Evolutionary conservation across 2,113 vertebrate genomes (phyloP).

Genomic region (Gasterosteus aculeatus): DNA sequence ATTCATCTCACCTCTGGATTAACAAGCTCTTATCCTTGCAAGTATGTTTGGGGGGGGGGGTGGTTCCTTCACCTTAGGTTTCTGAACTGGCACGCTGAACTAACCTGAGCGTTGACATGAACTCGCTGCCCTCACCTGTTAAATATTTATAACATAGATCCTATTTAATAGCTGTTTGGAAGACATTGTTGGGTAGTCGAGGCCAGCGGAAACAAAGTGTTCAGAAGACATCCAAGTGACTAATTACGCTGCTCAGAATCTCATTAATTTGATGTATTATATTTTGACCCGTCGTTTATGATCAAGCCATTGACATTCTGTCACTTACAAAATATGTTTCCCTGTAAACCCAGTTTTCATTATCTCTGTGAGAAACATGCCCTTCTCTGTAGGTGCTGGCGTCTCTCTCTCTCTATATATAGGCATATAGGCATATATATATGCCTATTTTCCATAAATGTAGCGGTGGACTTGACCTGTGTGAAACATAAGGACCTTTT

Average conservation of each 20-base stretch:
- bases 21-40: conserved; percentile 70
- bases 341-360: not conserved
- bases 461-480: not conserved
- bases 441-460: not conserved
- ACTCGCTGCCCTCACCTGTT: conserved; percentile 49
- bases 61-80: conserved; percentile 40
- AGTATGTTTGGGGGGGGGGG: conserved; percentile 56
- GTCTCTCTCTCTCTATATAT: not conserved
- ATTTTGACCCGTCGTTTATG: conserved; percentile 6
- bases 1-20: conserved; percentile 78
- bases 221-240: conserved; percentile 47
- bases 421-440: not conserved
- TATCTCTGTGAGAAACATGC: not conserved
- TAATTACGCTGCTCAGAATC: conserved; percentile 40
- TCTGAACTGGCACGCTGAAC: conserved; percentile 24
- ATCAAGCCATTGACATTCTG: conserved; percentile 24
- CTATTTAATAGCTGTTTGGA: conserved; percentile 2
- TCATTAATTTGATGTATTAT: conserved; percentile 12
- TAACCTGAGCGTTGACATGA: conserved; percentile 23
- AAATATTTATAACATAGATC: conserved; percentile 20
- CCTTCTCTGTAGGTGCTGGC: not conserved
- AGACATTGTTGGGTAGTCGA: conserved; percentile 20
- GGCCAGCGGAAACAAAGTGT: conserved; percentile 52
- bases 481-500: not conserved
- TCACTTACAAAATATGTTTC: conserved; percentile 23